Evolutionary conservation across 2,797 vertebrate genomes (phyloP), one percentile per base, ranked within the genome.

Genomic region (Cheirogaleus major): DNA sequence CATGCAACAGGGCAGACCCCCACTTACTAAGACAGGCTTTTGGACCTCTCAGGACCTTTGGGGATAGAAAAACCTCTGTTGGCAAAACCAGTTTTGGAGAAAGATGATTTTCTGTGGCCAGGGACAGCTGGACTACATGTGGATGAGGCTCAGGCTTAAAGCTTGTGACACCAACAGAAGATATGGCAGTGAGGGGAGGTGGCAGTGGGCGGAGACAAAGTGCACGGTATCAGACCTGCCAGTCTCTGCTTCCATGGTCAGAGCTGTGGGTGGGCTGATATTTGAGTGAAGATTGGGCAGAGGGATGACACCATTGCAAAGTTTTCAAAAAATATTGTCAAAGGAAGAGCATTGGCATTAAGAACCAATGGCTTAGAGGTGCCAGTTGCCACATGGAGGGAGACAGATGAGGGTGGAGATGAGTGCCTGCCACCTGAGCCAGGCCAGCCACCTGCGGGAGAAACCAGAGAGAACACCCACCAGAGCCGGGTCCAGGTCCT

Each of bases 1-100:
- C 82, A 92, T n/a, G 67, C 9, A 52, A 15, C 32, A 30, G 12
- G 55, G 87, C 30, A 78, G 91, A 75, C 83, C 67, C 84, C 73
- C 55, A 72, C 88, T 93, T 94, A 95, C 80, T 73, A 59, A 67
- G 83, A 92, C 65, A 89, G 91, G 73, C 87, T 95, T 97, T 96
- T 96, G 95, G 95, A 90, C 83, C 72, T 93, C 89, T 48, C 89
- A 52, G 67, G 93, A 96, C 59, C 59, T 87, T 92, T 91, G 48
- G 73, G 87, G 86, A 90, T 48, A 87, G 52, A 95, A 95, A 92
- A 92, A 81, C 83, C 86, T 97, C 93, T 84, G 59, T 82, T 96
- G 89, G 89, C 91, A 97, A 91, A 89, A 63, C 11, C 30, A 32
- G 52, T 84, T 91, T 91, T 90, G 81, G 90, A 96, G 91, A 91